Percentiles rank a stretch among this genome's conserved stretches.
These are phyloP conservation scores for Tiliacea citrago DNA, from an alignment of 2,888 invertebrate species.

Conservation along the genomic window DNA sequence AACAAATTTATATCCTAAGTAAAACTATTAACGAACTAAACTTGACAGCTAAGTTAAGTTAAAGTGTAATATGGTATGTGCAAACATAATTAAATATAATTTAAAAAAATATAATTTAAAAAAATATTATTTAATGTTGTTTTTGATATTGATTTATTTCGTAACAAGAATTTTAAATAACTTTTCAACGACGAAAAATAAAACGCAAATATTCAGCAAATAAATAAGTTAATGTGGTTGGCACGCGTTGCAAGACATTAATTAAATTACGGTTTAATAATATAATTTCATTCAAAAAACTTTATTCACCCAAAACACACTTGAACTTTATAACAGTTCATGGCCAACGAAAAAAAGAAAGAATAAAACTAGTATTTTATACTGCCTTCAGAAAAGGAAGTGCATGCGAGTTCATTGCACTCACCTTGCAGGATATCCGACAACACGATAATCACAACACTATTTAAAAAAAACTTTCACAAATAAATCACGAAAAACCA, in stretches of 20 bases:
- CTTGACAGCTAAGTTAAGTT: neutral
- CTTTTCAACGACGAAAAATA: too few species aligned
- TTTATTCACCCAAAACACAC: slow-evolving; percentile 15
- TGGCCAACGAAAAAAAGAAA: slow-evolving; percentile 22
- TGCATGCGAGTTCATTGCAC: slow-evolving; percentile 62
- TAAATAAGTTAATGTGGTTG: neutral
- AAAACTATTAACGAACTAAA: neutral
- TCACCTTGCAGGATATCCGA: slow-evolving; percentile 56
- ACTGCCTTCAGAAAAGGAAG: slow-evolving; percentile 36
- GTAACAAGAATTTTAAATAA: neutral
- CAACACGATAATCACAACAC: slow-evolving; percentile 41
- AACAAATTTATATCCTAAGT: too few species aligned
- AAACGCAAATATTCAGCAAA: neutral
- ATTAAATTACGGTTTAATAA: slow-evolving; percentile 5
- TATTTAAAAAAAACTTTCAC: slow-evolving; percentile 27
- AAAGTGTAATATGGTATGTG: neutral
- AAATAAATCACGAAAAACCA: slow-evolving; percentile 30
- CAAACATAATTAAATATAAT: neutral
- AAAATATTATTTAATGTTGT: too few species aligned
- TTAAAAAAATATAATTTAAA: too few species aligned
- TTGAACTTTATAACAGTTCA: slow-evolving; percentile 48
- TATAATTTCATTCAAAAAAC: neutral
- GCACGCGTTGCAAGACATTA: neutral
- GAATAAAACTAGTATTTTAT: slow-evolving; percentile 23
- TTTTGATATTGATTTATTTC: neutral